Percentiles rank a stretch among this genome's conserved stretches.
Conservation (phyloP, 2,888 invertebrate species). For the Drosophila ezoana region DNA sequence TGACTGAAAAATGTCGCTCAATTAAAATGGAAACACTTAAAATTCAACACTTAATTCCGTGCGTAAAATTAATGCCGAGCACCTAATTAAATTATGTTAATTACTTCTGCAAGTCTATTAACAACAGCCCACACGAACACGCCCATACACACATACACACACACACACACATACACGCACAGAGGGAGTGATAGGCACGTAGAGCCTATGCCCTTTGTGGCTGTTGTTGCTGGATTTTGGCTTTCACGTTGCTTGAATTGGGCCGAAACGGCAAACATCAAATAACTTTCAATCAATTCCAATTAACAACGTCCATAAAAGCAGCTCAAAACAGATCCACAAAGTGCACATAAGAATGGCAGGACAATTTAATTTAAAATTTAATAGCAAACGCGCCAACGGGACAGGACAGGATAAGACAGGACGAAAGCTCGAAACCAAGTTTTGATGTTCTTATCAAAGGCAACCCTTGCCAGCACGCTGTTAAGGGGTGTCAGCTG, state of each 20-base stretch:
- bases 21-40: conserved; percentile 80
- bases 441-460: conserved; percentile 75
- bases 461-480: conserved; percentile 57
- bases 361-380: conserved; percentile 78
- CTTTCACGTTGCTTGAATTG: conserved; percentile 20
- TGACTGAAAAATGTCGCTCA: conserved; percentile 75
- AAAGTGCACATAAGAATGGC: conserved; percentile 72
- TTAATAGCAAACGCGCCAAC: conserved; percentile 62
- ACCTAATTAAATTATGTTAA: conserved; percentile 80
- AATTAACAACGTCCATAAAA: conserved; percentile 75
- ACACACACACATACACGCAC: conserved; percentile 17
- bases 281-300: conserved; percentile 80
- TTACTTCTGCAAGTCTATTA: conserved; percentile 78
- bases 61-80: conserved; percentile 82
- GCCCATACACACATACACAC: conserved; percentile 14
- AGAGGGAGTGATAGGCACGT: conserved; percentile 26
- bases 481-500: background rate
- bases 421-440: conserved; percentile 28
- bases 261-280: conserved; percentile 71
- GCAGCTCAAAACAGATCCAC: conserved; percentile 65
- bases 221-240: conserved; percentile 24
- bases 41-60: conserved; percentile 81
- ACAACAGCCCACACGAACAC: conserved; percentile 45
- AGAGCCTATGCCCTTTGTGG: conserved; percentile 24
- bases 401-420: conserved; percentile 8